Conservation (phyloP, 2,113 vertebrate species). For the Planiliza haematocheilus region DNA sequence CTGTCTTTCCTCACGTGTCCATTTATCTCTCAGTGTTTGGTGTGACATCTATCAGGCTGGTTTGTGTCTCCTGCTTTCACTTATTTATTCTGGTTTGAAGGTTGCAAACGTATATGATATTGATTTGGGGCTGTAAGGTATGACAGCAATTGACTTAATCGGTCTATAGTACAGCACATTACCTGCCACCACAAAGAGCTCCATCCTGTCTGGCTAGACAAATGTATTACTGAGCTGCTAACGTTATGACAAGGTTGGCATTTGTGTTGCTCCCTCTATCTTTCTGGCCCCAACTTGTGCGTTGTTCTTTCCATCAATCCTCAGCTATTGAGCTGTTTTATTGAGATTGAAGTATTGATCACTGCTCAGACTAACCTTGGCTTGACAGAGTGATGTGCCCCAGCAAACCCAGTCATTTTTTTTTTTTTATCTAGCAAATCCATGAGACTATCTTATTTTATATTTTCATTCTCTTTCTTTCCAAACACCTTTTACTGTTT, state of each 20-base stretch:
- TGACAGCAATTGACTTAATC: constrained; percentile 74
- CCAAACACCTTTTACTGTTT: constrained; percentile 51
- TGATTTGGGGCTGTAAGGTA: constrained; percentile 82
- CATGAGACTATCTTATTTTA: constrained; percentile 53
- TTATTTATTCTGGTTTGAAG: constrained; percentile 81
- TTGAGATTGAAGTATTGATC: constrained; percentile 98
- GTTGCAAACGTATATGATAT: constrained; percentile 82
- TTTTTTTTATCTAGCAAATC: constrained; percentile 39
- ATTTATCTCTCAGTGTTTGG: constrained; percentile 56
- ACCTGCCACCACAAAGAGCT: constrained; percentile 60
- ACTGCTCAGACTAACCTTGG: constrained; percentile 87
- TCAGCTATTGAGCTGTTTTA: constrained; percentile 92
- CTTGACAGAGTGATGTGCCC: constrained; percentile 79
- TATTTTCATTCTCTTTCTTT: constrained; percentile 60
- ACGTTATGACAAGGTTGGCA: constrained; percentile 85
- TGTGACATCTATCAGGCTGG: constrained; percentile 63
- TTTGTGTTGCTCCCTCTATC: constrained; percentile 77
- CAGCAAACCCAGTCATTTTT: constrained; percentile 40
- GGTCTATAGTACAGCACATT: constrained; percentile 61
- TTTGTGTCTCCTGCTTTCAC: constrained; percentile 59
- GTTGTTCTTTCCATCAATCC: constrained; percentile 76
- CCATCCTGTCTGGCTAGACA: constrained; percentile 80
- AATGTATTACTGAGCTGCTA: constrained; percentile 82
- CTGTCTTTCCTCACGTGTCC: constrained; percentile 1
- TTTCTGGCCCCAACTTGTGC: constrained; percentile 49